A percentile compares a stretch with the other conserved stretches of the same genome.
Evolutionary conservation across 2,888 invertebrate genomes (phyloP).

Genomic region (Calliopum simillimum): DNA sequence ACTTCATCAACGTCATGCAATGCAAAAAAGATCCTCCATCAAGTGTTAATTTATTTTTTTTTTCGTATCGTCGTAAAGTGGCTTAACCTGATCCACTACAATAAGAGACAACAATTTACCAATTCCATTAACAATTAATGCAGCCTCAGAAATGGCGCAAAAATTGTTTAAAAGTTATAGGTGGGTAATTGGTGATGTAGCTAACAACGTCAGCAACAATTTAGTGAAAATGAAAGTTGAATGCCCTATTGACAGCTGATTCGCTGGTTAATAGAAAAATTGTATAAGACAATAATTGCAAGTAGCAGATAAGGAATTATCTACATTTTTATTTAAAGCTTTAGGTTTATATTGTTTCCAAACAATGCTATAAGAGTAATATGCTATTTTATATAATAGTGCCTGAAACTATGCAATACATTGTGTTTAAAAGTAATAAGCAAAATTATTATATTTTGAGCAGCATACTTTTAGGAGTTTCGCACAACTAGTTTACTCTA

Average conservation of each 20-base stretch:
- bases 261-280: no score
- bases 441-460: no score
- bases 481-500: no score
- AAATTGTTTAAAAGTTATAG: slow-evolving; percentile 1
- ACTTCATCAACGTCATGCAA: neutral
- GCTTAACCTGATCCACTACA: slow-evolving; percentile 2
- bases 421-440: no score
- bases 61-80: neutral
- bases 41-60: neutral
- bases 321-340: no score
- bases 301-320: no score
- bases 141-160: neutral
- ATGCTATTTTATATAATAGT: no score
- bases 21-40: neutral
- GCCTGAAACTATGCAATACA: no score
- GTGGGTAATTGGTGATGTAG: neutral
- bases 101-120: neutral
- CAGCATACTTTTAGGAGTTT: no score
- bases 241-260: slow-evolving; percentile 1
- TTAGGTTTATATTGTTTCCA: no score
- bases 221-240: slow-evolving; percentile 6
- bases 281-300: no score
- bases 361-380: no score
- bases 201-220: neutral
- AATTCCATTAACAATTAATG: neutral